phyloP scores from a whole-genome alignment of 2,888 invertebrate genomes.

The Cordylochernes scorpioides region DNA sequence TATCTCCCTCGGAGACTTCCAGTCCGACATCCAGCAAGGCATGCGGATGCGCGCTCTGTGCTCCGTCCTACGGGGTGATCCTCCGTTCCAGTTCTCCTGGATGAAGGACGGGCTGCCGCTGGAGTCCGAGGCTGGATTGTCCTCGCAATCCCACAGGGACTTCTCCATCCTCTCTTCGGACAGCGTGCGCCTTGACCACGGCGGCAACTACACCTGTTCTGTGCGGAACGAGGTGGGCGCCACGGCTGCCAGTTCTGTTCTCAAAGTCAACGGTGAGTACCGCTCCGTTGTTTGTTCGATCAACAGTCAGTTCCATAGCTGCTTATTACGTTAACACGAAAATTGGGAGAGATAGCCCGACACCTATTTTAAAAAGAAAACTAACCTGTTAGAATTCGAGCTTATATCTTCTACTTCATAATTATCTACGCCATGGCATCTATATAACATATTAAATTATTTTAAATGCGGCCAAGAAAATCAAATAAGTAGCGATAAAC shows the following conservation, averaged over 20 bases:
- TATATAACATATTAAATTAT: too few species aligned
- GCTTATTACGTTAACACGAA: too few species aligned
- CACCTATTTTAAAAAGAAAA: too few species aligned
- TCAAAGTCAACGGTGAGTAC: conserved; percentile 7
- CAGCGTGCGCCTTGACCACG: conserved; percentile 4
- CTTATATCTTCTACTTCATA: too few species aligned
- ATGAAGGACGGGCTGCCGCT: conserved; percentile 5
- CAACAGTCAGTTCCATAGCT: too few species aligned
- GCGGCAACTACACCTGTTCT: conserved; percentile 5
- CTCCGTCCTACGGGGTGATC: conserved; percentile 5
- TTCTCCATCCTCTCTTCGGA: conserved; percentile 5
- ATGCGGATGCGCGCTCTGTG: conserved; percentile 6
- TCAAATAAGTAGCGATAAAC: too few species aligned
- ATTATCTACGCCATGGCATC: too few species aligned
- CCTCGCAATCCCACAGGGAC: conserved; percentile 3
- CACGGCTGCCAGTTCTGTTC: conserved; percentile 4
- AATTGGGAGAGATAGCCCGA: too few species aligned
- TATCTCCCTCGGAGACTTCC: conserved; percentile 6
- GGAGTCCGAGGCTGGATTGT: neutral
- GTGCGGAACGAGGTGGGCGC: conserved; percentile 5
- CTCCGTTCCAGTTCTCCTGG: conserved; percentile 5
- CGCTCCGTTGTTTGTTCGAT: too few species aligned
- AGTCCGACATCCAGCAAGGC: conserved; percentile 5
- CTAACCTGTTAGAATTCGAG: too few species aligned
- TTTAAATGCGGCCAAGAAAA: too few species aligned